phyloP scores from a whole-genome alignment of 2,888 invertebrate species.

The Drepanosiphum platanoidis region DNA sequence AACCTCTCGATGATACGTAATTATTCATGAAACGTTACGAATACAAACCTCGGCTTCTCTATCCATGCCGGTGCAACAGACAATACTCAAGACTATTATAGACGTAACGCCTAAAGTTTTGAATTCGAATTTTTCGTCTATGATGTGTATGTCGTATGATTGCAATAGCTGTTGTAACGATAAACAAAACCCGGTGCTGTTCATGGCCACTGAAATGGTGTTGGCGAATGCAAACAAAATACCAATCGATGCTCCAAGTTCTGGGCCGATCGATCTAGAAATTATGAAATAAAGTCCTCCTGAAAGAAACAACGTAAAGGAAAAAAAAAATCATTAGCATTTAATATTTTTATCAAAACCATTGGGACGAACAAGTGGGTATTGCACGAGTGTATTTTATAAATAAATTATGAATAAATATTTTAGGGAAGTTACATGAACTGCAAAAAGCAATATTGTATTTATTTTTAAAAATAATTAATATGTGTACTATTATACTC shows the following conservation, averaged over 20 bases:
- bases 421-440: too few species aligned
- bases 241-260: slow-evolving; percentile 96
- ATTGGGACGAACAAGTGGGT: too few species aligned
- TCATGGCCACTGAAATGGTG: slow-evolving; percentile 95
- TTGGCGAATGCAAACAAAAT: slow-evolving; percentile 97
- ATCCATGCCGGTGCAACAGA: slow-evolving; percentile 94
- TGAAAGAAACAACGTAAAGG: slow-evolving; percentile 66
- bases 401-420: too few species aligned
- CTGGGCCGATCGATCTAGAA: slow-evolving; percentile 93
- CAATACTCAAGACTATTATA: slow-evolving; percentile 80
- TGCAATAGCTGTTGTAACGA: slow-evolving; percentile 81
- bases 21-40: not conserved
- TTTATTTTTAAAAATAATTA: too few species aligned
- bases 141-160: slow-evolving; percentile 70
- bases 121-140: slow-evolving; percentile 76
- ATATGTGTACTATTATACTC: too few species aligned
- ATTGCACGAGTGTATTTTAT: too few species aligned
- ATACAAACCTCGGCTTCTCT: slow-evolving; percentile 89
- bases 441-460: too few species aligned
- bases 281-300: slow-evolving; percentile 98
- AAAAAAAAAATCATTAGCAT: slow-evolving; percentile 6
- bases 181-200: slow-evolving; percentile 97
- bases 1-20: not conserved
- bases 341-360: too few species aligned
- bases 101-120: slow-evolving; percentile 85